phyloP scores from a whole-genome alignment of 2,113 vertebrate genomes.

The Orycteropus afer region DNA sequence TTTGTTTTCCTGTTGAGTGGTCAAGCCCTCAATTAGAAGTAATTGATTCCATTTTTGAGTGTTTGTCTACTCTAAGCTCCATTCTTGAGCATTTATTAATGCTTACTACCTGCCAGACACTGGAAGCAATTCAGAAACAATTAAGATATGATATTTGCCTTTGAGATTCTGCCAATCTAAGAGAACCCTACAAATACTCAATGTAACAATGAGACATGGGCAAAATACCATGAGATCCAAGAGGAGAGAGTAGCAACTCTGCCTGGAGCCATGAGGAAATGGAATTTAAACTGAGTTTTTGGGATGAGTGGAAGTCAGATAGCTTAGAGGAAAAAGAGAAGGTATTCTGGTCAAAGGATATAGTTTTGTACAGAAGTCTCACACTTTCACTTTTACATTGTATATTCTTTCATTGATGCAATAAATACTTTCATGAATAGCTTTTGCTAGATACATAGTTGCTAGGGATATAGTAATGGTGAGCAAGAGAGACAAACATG shows the following conservation, averaged over 20 bases:
- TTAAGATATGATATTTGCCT: conserved; percentile 42
- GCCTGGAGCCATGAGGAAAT: conserved; percentile 1
- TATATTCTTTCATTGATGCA: not conserved
- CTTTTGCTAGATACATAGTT: not conserved
- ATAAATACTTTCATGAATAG: conserved; percentile 3
- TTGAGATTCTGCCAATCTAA: conserved; percentile 51
- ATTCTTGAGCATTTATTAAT: conserved; percentile 11
- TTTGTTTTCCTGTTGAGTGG: conserved; percentile 20
- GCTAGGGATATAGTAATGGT: not conserved
- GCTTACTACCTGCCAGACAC: conserved; percentile 29
- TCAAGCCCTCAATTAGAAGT: conserved; percentile 34
- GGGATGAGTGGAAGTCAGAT: not conserved
- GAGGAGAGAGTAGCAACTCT: not conserved
- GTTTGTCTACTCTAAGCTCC: conserved; percentile 4
- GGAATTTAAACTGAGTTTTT: conserved; percentile 37
- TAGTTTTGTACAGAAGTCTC: not conserved
- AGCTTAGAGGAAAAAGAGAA: not conserved
- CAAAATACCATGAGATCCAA: conserved; percentile 3
- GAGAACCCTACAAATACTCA: conserved; percentile 48
- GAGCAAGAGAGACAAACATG: not conserved
- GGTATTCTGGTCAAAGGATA: conserved; percentile 28
- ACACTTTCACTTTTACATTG: not conserved
- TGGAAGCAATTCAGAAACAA: conserved; percentile 52
- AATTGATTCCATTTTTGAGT: conserved; percentile 28
- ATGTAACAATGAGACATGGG: conserved; percentile 29